Conservation (phyloP, 37 sponge, comb jelly and placozoan genomes). For the Halisarca cf. caerulea region DNA sequence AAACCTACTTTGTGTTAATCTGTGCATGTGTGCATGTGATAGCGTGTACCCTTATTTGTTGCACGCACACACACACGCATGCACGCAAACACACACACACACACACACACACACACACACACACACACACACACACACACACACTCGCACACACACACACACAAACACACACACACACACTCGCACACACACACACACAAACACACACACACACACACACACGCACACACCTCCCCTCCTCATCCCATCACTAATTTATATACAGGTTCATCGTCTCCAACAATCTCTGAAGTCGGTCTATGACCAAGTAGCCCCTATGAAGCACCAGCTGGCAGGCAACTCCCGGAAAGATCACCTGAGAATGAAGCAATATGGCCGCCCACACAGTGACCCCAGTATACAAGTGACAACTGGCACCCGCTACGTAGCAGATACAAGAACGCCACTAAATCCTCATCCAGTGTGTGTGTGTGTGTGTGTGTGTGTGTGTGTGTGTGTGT, state of each 20-base stretch:
- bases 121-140: no score
- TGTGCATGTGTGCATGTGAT: no score
- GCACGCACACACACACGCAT: no score
- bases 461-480: background rate
- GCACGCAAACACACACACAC: no score
- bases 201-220: no score
- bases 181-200: no score
- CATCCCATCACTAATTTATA: background rate
- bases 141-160: no score
- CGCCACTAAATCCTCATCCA: background rate
- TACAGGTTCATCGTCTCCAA: conserved; percentile 1
- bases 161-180: no score
- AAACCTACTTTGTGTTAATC: no score
- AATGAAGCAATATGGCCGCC: conserved; percentile 4
- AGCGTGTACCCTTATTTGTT: no score
- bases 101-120: no score
- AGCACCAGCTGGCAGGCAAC: background rate
- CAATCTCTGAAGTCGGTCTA: background rate
- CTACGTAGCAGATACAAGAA: background rate
- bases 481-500: background rate
- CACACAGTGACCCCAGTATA: conserved; percentile 16
- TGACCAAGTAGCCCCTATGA: background rate
- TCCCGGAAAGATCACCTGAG: background rate
- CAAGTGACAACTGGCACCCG: background rate
- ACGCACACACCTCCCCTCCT: no score